These are phyloP conservation scores for Lasioglossum malachurum DNA, from an alignment of 2,888 invertebrate genomes.

Conservation along the genomic window DNA sequence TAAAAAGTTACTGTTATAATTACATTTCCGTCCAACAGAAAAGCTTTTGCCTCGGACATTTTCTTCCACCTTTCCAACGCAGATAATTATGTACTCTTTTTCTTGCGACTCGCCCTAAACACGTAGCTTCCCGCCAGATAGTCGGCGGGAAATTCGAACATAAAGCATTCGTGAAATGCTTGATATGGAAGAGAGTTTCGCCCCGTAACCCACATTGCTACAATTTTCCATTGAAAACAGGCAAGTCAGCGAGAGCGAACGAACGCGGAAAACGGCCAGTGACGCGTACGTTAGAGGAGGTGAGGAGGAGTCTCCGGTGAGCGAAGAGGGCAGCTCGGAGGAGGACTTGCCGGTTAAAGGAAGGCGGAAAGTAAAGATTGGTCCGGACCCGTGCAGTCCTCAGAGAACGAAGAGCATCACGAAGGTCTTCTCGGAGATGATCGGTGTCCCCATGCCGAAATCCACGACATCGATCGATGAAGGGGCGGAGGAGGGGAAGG, in stretches of 20 bases:
- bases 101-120: too few species aligned
- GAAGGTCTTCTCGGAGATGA: conserved; percentile 35
- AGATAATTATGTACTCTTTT: neutral
- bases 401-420: neutral
- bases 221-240: conserved; percentile 2
- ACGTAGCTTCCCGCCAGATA: too few species aligned
- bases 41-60: neutral
- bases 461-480: neutral
- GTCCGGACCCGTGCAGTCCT: conserved; percentile 40
- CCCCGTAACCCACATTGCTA: neutral
- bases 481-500: neutral
- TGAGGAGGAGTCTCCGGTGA: neutral
- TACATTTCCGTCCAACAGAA: neutral
- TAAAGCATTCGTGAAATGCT: neutral
- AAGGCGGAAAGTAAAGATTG: neutral
- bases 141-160: neutral
- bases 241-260: neutral
- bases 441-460: conserved; percentile 14
- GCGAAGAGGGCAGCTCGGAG: neutral
- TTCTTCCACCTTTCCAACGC: neutral
- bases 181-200: neutral
- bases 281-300: too few species aligned
- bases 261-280: neutral
- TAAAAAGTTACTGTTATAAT: neutral
- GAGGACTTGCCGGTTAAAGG: neutral